Percentiles rank a stretch among this genome's conserved stretches.
Conservation (phyloP, 37 sponge, comb jelly and placozoan species). For the Hormiphora californensis region DNA sequence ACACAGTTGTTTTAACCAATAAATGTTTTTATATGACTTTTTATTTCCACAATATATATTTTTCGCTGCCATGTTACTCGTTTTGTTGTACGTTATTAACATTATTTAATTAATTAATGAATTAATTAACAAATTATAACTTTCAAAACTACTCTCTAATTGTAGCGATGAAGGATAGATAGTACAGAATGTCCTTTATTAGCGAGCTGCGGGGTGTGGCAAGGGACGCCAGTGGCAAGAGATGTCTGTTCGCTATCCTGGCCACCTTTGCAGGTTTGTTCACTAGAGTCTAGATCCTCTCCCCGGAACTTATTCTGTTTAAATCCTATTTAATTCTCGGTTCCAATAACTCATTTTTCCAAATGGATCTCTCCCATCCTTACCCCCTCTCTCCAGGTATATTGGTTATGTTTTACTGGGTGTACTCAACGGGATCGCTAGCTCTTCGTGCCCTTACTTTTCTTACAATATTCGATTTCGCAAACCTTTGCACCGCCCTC, state of each 20-base stretch:
- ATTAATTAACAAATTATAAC: too few relatives aligned
- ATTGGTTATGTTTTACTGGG: slow-evolving; percentile 44
- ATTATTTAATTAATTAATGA: too few relatives aligned
- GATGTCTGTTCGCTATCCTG: neutral
- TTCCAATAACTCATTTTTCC: too few relatives aligned
- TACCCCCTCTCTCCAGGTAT: neutral
- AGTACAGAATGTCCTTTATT: neutral
- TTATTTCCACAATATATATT: too few relatives aligned
- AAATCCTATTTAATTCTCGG: too few relatives aligned
- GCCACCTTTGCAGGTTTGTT: slow-evolving; percentile 18
- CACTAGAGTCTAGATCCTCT: neutral
- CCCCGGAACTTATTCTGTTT: too few relatives aligned
- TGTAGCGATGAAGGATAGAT: too few relatives aligned
- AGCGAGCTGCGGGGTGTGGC: neutral
- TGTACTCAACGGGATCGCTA: slow-evolving; percentile 4
- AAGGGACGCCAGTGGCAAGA: neutral
- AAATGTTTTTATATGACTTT: too few relatives aligned
- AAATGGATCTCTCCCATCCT: neutral
- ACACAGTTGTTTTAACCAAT: too few relatives aligned
- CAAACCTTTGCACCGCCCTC: slow-evolving; percentile 13
- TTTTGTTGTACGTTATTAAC: too few relatives aligned
- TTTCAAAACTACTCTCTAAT: too few relatives aligned
- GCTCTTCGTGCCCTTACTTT: slow-evolving; percentile 30
- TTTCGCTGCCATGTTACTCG: too few relatives aligned
- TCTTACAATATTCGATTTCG: slow-evolving; percentile 37